Evolutionary conservation across 1,140 invertebrate genomes (phyloP).

Genomic region (Andrena cerasifolii): DNA sequence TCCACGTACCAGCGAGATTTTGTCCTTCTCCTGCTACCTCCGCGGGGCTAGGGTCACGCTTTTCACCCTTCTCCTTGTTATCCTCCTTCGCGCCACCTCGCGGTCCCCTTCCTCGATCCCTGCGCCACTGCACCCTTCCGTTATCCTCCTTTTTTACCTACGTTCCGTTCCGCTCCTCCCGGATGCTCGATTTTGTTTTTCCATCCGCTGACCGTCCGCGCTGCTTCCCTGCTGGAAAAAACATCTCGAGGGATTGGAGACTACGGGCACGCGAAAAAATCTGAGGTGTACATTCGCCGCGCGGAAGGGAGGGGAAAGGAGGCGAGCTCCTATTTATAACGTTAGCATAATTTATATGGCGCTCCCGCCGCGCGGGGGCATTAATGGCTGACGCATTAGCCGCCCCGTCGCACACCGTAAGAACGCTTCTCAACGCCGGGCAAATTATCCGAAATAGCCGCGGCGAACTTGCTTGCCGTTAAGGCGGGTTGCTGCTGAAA

Average conservation of each 20-base stretch:
- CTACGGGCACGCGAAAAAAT: too few species aligned
- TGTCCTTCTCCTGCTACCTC: slow-evolving; percentile 9
- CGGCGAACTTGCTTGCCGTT: neutral
- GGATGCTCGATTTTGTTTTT: slow-evolving; percentile 29
- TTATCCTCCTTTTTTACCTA: neutral
- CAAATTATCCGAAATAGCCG: neutral
- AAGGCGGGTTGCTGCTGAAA: neutral
- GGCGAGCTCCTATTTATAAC: neutral
- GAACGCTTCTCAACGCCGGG: neutral
- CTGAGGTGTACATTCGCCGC: slow-evolving; percentile 20
- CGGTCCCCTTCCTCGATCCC: neutral
- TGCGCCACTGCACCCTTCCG: neutral
- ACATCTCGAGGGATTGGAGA: slow-evolving; percentile 11
- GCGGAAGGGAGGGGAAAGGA: neutral
- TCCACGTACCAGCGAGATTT: slow-evolving; percentile 41
- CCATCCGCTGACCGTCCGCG: neutral
- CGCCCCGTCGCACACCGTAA: neutral
- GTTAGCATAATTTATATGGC: slow-evolving; percentile 4
- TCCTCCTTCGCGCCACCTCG: neutral
- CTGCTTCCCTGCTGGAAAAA: neutral
- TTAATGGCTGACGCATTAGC: slow-evolving; percentile 18
- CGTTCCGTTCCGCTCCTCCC: neutral
- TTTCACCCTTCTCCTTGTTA: neutral
- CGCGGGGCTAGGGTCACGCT: neutral
- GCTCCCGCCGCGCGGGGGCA: neutral